Conservation (phyloP, 2,797 vertebrate genomes). For the Siniperca obscura region DNA sequence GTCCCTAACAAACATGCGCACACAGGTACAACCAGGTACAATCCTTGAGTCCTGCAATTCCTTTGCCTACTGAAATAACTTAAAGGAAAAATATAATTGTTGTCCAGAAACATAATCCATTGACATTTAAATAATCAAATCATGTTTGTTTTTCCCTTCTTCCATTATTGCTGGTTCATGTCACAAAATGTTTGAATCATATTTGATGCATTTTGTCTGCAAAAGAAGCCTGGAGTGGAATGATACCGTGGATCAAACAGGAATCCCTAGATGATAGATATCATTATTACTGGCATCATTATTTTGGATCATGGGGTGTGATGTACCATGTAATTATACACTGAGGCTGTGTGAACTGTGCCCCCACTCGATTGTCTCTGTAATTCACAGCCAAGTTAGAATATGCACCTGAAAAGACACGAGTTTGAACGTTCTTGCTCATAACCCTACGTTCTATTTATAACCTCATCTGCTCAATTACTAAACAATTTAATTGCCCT, state of each 20-base stretch:
- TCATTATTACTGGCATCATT: conserved; percentile 46
- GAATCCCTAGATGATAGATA: conserved; percentile 21
- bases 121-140: conserved; percentile 59
- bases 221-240: conserved; percentile 24
- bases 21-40: neutral
- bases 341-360: conserved; percentile 43
- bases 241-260: conserved; percentile 33
- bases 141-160: conserved; percentile 11
- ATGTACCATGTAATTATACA: conserved; percentile 68
- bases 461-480: conserved; percentile 42
- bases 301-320: conserved; percentile 58
- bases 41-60: neutral
- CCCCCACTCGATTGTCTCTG: conserved; percentile 39
- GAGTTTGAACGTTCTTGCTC: conserved; percentile 42
- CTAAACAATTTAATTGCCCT: conserved; percentile 58
- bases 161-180: conserved; percentile 45
- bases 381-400: conserved; percentile 67
- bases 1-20: neutral
- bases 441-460: conserved; percentile 52
- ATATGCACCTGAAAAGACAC: conserved; percentile 61
- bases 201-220: conserved; percentile 46
- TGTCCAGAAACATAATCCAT: conserved; percentile 32
- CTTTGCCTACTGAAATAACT: conserved; percentile 28
- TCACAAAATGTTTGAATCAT: conserved; percentile 53
- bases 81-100: conserved; percentile 12